phyloP scores from a whole-genome alignment of 2,888 invertebrate genomes.

The Polietes domitor region DNA sequence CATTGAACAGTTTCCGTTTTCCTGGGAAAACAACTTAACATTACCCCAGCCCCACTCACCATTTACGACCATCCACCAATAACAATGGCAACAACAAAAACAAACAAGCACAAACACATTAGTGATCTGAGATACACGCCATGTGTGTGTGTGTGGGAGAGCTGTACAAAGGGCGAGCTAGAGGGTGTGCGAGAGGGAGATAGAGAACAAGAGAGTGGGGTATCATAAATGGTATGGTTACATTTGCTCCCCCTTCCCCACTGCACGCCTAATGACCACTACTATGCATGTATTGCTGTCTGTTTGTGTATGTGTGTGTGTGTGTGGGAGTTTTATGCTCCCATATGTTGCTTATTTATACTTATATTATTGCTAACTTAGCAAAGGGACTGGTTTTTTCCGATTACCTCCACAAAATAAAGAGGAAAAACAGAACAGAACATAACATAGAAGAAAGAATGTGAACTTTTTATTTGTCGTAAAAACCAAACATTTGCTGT shows the following conservation, averaged over 20 bases:
- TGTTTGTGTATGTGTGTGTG: neutral
- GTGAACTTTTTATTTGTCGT: conserved; percentile 32
- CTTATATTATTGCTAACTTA: conserved; percentile 31
- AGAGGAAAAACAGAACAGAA: neutral
- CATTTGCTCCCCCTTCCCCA: neutral
- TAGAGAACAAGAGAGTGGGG: too few species aligned
- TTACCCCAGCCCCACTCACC: too few species aligned
- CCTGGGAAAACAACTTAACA: conserved; percentile 4
- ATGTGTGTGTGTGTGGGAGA: neutral
- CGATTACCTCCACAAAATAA: conserved; percentile 5
- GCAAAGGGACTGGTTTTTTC: conserved; percentile 17
- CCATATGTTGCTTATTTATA: conserved; percentile 12
- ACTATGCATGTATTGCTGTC: neutral
- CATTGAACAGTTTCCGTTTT: conserved; percentile 35
- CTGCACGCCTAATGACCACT: conserved; percentile 7
- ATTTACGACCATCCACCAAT: neutral
- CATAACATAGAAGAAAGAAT: neutral
- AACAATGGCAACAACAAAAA: neutral
- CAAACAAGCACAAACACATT: conserved; percentile 7
- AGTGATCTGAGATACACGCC: conserved; percentile 21
- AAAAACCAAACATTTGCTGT: conserved; percentile 15
- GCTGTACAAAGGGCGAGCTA: neutral
- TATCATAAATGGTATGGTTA: conserved; percentile 2
- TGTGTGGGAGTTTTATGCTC: neutral
- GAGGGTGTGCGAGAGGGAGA: too few species aligned